Base-by-base conservation (phyloP, 2,113 vertebrate species). In the Columba livia region DNA sequence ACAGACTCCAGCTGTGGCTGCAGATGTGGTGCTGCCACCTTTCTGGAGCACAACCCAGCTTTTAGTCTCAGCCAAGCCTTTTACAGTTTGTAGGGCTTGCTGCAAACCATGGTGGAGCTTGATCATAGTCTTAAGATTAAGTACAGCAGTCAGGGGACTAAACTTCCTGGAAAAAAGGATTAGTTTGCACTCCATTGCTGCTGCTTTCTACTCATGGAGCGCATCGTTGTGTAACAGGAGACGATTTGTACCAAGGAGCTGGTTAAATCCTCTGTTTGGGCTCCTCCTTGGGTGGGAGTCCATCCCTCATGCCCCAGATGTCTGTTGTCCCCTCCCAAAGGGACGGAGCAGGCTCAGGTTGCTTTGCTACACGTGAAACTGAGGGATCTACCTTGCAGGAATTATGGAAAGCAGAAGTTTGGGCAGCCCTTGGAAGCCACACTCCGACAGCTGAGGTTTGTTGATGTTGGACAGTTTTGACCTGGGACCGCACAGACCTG, bases 361-460 rank as follows among this genome's bases (percentile, higher is more conserved):
- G 78, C 54, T 60, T 66, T 23, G 25, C 44, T 50, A 48, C 61
- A 53, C 18, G 3, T 5, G n/a, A 29, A 44, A 56, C 0, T 1
- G 31, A 38, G 50, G 42, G 57, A 53, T 53, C 26, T 14, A 24
- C 54, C 26, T 3, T 50, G 31, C 20, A 47, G 9, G n/a, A 32
- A 32, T 24, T 8, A 54, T 72, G 7, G 54, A 47, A 31, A 66
- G 26, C 31, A 67, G 80, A 54, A 62, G 34, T 75, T 17, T 53
- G 67, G 48, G 40, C 56, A 65, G 11, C 53, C 7, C n/a, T 73
- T 40, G 51, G 81, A 48, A 81, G 54, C 26, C 6, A 1, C 1
- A 0, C 34, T 53, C 44, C 6, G 3, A 6, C 40, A 69, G 69
- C 50, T 61, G 6, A 0, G 26, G 6, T 12, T 31, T 0, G 0